phyloP scores from a whole-genome alignment of 2,888 invertebrate genomes.

The Barypeithes pellucidus region DNA sequence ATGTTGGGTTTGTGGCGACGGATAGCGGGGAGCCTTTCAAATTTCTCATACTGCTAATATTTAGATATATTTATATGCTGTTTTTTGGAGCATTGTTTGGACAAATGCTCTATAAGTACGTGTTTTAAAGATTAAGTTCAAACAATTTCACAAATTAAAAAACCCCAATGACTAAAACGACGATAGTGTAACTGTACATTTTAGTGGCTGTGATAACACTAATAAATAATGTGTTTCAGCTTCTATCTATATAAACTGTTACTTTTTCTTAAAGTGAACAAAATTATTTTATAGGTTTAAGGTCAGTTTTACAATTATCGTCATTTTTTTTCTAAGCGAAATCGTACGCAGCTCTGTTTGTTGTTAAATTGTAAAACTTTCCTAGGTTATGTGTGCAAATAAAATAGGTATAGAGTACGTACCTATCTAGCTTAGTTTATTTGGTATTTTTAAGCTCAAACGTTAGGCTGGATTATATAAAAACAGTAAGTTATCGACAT shows the following conservation, averaged over 20 bases:
- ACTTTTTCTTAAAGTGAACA: slow-evolving; percentile 15
- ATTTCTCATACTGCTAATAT: too few relatives aligned
- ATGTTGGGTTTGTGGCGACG: too few relatives aligned
- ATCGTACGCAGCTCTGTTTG: not conserved
- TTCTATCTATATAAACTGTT: slow-evolving; percentile 30
- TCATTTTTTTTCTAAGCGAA: not conserved
- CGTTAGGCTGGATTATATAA: slow-evolving; percentile 19
- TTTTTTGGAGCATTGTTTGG: too few relatives aligned
- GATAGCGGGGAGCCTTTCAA: too few relatives aligned
- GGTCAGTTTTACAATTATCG: not conserved
- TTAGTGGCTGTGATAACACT: slow-evolving; percentile 31
- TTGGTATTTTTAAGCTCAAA: slow-evolving; percentile 37
- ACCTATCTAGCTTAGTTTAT: slow-evolving; percentile 28
- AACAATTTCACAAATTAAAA: not conserved
- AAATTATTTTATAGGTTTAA: not conserved
- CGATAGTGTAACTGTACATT: slow-evolving; percentile 15
- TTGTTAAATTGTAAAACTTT: not conserved
- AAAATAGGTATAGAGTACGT: slow-evolving; percentile 29
- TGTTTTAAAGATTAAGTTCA: too few relatives aligned
- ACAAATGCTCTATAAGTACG: too few relatives aligned
- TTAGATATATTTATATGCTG: too few relatives aligned
- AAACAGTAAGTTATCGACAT: slow-evolving; percentile 25
- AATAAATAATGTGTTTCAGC: slow-evolving; percentile 32
- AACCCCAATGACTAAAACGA: not conserved
- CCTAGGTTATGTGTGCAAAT: slow-evolving; percentile 33